Percentiles rank a stretch among this genome's conserved stretches.
These are phyloP conservation scores for Gila robusta DNA, from an alignment of 2,797 vertebrate species.

Conservation along the genomic window DNA sequence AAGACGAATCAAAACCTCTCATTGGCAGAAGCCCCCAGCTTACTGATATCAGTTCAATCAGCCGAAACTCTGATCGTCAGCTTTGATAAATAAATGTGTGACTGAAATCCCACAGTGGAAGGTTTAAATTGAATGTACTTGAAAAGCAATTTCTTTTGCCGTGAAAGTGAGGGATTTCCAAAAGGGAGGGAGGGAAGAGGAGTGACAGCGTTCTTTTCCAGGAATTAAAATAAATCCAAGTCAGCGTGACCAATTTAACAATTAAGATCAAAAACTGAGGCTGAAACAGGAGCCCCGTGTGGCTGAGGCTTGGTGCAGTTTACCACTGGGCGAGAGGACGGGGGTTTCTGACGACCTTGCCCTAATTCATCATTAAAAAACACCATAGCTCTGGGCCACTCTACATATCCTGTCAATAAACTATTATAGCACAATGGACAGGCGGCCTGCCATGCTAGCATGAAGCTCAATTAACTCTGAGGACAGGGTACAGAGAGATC, in stretches of 20 bases:
- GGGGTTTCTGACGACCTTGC: constrained; percentile 82
- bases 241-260: constrained; percentile 64
- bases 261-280: constrained; percentile 61
- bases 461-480: constrained; percentile 66
- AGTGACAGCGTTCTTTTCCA: constrained; percentile 48
- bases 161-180: constrained; percentile 54
- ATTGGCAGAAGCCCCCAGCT: constrained; percentile 34
- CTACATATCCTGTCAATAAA: constrained; percentile 83
- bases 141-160: constrained; percentile 52
- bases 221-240: constrained; percentile 64
- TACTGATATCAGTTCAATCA: constrained; percentile 57
- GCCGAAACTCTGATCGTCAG: constrained; percentile 46
- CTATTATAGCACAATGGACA: constrained; percentile 72
- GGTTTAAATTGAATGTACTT: constrained; percentile 54
- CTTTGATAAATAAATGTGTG: constrained; percentile 57
- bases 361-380: constrained; percentile 78
- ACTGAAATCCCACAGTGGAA: constrained; percentile 51
- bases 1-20: constrained; percentile 33
- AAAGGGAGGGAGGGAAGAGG: constrained; percentile 42
- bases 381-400: constrained; percentile 74
- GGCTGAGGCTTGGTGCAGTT: constrained; percentile 51
- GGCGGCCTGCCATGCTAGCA: constrained; percentile 52
- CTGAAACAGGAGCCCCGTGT: constrained; percentile 26
- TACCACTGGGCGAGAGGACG: constrained; percentile 32
- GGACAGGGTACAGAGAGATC: constrained; percentile 50